phyloP scores from a whole-genome alignment of 2,797 vertebrate species.

The Propithecus deckenii region DNA sequence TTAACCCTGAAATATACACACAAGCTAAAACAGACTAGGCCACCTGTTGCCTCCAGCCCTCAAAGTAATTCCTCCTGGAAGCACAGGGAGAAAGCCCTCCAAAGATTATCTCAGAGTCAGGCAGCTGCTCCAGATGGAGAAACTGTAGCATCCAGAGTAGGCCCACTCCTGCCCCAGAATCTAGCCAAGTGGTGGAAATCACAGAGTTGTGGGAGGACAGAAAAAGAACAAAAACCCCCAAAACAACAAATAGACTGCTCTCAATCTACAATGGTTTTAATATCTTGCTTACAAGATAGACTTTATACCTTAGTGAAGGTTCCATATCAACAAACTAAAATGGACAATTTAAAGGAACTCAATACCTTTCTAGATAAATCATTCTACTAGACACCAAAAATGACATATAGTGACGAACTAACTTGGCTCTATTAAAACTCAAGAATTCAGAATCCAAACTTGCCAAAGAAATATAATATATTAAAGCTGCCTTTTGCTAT shows the following conservation, averaged over 20 bases:
- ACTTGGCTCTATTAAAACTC: not conserved
- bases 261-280: not conserved
- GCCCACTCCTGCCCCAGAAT: not conserved
- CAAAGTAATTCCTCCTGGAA: slow-evolving; percentile 25
- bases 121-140: not conserved
- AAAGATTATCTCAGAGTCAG: not conserved
- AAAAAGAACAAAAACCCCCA: not conserved
- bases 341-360: not conserved
- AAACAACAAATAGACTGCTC: not conserved
- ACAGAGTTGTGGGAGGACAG: not conserved
- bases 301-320: not conserved
- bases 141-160: not conserved
- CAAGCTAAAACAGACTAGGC: not conserved
- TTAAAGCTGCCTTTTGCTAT: not conserved
- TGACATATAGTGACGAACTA: not conserved
- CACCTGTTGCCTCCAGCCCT: slow-evolving; percentile 42
- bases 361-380: not conserved
- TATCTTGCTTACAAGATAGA: not conserved
- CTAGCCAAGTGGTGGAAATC: not conserved
- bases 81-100: not conserved
- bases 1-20: slow-evolving; percentile 18
- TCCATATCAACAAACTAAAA: slow-evolving; percentile 29
- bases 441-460: not conserved
- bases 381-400: not conserved
- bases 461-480: not conserved